Conservation (phyloP, 2,888 invertebrate species). For the Nemotelus nigrinus region DNA sequence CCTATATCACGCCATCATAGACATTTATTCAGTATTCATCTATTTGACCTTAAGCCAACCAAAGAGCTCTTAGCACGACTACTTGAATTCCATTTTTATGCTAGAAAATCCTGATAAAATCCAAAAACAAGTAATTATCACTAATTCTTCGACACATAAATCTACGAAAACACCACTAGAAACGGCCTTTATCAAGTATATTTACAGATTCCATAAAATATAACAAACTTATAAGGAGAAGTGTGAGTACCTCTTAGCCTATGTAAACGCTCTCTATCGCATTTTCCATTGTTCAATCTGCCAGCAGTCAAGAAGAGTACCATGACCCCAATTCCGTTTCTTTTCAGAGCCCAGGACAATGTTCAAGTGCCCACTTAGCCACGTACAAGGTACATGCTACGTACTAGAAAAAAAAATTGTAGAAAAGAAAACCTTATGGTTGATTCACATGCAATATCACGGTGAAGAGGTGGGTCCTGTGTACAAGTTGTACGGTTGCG, state of each 20-base stretch:
- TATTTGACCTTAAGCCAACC: too few relatives aligned
- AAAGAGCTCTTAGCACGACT: too few relatives aligned
- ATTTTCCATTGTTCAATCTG: conserved; percentile 1
- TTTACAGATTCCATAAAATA: not conserved
- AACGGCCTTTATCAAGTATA: not conserved
- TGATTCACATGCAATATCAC: conserved; percentile 48
- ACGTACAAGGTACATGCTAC: conserved; percentile 33
- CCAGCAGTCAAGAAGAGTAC: conserved; percentile 7
- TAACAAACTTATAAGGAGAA: not conserved
- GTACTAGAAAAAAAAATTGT: not conserved
- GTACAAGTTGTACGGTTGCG: not conserved
- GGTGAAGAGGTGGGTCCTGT: not conserved
- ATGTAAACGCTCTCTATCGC: not conserved
- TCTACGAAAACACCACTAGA: too few relatives aligned
- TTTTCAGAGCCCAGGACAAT: conserved; percentile 30
- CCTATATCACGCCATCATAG: too few relatives aligned
- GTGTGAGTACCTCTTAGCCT: conserved; percentile 6
- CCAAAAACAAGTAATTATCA: too few relatives aligned
- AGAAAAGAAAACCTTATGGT: conserved; percentile 46
- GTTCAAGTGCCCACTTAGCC: conserved; percentile 41
- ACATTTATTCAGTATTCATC: too few relatives aligned
- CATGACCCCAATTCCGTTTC: conserved; percentile 37
- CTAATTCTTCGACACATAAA: too few relatives aligned
- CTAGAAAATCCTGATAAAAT: too few relatives aligned
- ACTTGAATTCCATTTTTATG: too few relatives aligned